Evolutionary conservation across 2,888 invertebrate genomes (phyloP).

Genomic region (Operophtera brumata): DNA sequence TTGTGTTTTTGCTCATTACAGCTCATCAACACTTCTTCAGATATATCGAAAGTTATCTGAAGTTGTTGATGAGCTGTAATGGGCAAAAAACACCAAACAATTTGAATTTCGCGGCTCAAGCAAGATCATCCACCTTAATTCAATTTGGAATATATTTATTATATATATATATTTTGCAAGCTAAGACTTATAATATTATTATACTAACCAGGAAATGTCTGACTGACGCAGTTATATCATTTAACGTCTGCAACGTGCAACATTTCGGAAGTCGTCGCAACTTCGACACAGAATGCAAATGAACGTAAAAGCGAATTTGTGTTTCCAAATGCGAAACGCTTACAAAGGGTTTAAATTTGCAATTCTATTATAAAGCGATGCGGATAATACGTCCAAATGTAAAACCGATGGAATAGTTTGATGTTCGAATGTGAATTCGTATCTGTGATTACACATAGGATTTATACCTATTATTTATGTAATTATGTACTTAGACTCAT

Average conservation of each 20-base stretch:
- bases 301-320: conserved; percentile 78
- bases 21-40: too few relatives aligned
- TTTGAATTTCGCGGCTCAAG: too few relatives aligned
- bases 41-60: too few relatives aligned
- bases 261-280: conserved; percentile 67
- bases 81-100: too few relatives aligned
- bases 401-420: conserved; percentile 63
- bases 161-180: too few relatives aligned
- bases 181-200: too few relatives aligned
- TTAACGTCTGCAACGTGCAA: conserved; percentile 36
- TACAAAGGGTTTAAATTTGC: conserved; percentile 80
- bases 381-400: conserved; percentile 71
- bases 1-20: too few relatives aligned
- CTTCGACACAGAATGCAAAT: conserved; percentile 72
- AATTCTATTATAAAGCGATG: conserved; percentile 76
- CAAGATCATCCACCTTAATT: too few relatives aligned
- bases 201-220: too few relatives aligned
- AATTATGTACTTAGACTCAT: neutral
- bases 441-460: conserved; percentile 3
- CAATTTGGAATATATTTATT: too few relatives aligned
- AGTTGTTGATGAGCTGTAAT: too few relatives aligned
- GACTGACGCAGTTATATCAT: neutral
- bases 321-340: conserved; percentile 75
- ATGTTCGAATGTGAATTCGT: conserved; percentile 38
- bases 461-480: neutral